Conservation (phyloP, 2,888 invertebrate species). For the Sepiola atlantica region DNA sequence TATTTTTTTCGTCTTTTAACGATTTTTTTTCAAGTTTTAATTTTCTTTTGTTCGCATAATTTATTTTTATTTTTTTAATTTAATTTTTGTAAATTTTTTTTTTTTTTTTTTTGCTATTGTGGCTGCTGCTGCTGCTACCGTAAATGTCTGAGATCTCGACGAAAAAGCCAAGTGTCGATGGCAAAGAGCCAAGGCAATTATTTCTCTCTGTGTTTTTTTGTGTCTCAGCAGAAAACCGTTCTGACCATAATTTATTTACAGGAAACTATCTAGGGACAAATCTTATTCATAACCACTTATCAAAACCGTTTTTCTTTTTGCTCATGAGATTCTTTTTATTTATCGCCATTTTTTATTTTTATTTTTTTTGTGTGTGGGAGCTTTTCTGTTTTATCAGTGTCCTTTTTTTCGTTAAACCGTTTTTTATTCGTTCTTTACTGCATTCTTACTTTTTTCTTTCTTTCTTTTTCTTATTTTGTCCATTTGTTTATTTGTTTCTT, state of each 20-base stretch:
- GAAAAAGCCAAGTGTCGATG: constrained; percentile 1
- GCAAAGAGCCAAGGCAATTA: constrained; percentile 10
- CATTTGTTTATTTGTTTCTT: neutral
- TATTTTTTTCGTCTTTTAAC: neutral
- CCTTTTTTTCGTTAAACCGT: neutral
- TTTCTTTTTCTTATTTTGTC: neutral
- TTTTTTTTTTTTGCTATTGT: neutral
- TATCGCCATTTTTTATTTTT: neutral
- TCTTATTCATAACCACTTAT: constrained; percentile 21
- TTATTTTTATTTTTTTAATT: neutral
- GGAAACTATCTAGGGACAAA: neutral
- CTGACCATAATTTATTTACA: neutral
- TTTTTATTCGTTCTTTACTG: too few relatives aligned
- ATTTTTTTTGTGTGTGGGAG: neutral
- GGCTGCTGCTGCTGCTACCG: neutral
- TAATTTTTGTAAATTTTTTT: neutral
- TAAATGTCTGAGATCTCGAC: neutral
- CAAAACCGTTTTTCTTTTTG: neutral
- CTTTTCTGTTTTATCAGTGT: neutral
- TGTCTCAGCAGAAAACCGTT: neutral
- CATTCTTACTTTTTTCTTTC: neutral
- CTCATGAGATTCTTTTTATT: neutral
- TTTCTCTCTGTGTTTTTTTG: neutral
- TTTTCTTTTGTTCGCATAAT: neutral
- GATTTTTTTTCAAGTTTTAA: neutral